Conservation (phyloP, 2,888 invertebrate genomes). For the Eupithecia subfuscata region DNA sequence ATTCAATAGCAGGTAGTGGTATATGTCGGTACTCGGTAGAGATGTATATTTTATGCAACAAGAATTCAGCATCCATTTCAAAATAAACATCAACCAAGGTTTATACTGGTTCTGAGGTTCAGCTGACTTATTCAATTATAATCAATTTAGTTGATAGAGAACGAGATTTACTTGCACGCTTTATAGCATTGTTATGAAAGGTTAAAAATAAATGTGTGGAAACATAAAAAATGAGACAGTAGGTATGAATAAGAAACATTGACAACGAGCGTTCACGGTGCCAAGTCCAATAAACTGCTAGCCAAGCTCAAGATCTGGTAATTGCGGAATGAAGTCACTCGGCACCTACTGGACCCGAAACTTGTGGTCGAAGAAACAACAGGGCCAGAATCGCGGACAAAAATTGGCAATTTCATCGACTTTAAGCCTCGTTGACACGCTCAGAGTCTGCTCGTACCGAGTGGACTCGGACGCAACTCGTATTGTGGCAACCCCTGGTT, state of each 20-base stretch:
- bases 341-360: not conserved
- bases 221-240: constrained; percentile 15
- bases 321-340: constrained; percentile 11
- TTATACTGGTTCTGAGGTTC: not conserved
- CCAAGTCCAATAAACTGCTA: constrained; percentile 21
- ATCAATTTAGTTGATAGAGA: constrained; percentile 4
- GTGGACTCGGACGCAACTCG: no score
- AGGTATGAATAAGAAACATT: constrained; percentile 18
- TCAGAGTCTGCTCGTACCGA: no score
- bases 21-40: not conserved
- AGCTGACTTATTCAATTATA: not conserved
- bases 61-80: not conserved
- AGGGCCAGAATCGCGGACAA: not conserved
- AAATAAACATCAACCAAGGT: not conserved
- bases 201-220: constrained; percentile 10
- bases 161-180: no score
- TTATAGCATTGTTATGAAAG: not conserved
- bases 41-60: not conserved
- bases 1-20: no score
- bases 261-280: constrained; percentile 20
- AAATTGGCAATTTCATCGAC: not conserved
- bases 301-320: constrained; percentile 14
- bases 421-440: no score
- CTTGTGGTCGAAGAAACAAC: constrained; percentile 6
- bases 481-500: no score